Evolutionary conservation across 2,113 vertebrate species (phyloP), one percentile per base, ranked within the genome.

Genomic region (Sarotherodon lohbergeri): DNA sequence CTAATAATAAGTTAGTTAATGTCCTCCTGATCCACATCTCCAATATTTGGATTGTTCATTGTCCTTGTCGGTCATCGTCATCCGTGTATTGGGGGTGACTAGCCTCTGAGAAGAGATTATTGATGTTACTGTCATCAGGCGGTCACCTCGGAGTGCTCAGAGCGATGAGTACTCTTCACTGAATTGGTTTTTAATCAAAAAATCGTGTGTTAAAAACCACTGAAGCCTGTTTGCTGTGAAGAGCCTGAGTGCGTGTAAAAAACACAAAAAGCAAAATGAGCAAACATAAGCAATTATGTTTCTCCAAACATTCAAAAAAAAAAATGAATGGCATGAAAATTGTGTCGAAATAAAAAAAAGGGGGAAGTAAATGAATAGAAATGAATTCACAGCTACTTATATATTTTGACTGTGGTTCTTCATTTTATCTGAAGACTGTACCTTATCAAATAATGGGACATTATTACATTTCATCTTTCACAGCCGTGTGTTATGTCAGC

Each of bases 171-270:
- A 39, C 92, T 91, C 94, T 90, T 89, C 85, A 81, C 59, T 16
- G 82, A 93, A 93, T 88, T 50, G 84, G 81, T 90, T 93, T 96
- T 93, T 95, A 94, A 94, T 94, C 89, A 88, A 89, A 93, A 90
- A 89, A 88, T 86, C 7, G 81, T 87, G 91, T 89, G 84, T 92
- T 92, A 88, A 89, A 88, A 88, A 76, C 73, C 79, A 59, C 22
- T 3, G 17, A 86, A 90, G 82, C 56, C 79, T 54, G 73, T 71
- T 83, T 82, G 48, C 82, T 29, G 56, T 29, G 2, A 19, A 80
- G n/a, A 84, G 81, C 14, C 41, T 6, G 81, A 89, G 83, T 80
- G 80, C 34, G n/a, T 81, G 57, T 32, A 41, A 41, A 76, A 84
- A 61, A 71, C 19, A 71, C 1, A 5, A 48, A 78, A 78, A 78